Evolutionary conservation across 2,888 invertebrate genomes (phyloP).

Genomic region (Pseudococcus viburni): DNA sequence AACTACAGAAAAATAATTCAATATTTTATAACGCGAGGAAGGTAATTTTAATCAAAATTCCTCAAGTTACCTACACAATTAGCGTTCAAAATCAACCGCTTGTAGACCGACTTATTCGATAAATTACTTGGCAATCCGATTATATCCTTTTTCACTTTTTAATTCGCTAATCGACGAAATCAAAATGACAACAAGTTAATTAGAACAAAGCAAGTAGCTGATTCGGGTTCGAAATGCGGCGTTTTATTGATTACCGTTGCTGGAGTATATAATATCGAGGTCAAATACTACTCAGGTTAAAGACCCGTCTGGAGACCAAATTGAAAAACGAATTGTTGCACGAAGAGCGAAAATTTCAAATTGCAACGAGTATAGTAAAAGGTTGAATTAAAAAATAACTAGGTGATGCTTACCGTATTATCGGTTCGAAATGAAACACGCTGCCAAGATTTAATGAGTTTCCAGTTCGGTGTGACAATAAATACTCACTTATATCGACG

Average conservation of each 20-base stretch:
- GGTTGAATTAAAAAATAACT: neutral
- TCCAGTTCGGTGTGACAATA: neutral
- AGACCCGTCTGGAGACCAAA: conserved; percentile 53
- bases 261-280: conserved; percentile 59
- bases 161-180: neutral
- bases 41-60: neutral
- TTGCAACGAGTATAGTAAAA: neutral
- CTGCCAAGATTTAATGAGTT: neutral
- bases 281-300: conserved; percentile 63
- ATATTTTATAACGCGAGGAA: neutral
- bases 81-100: neutral
- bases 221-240: conserved; percentile 9
- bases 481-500: neutral
- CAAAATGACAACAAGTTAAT: neutral
- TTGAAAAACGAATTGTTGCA: conserved; percentile 36
- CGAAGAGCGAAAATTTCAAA: conserved; percentile 16
- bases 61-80: neutral
- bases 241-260: conserved; percentile 49
- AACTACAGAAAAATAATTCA: neutral
- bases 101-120: neutral
- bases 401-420: neutral
- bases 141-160: neutral
- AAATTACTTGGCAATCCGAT: neutral
- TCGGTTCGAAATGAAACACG: neutral
- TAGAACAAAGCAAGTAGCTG: neutral